phyloP scores from a whole-genome alignment of 2,797 vertebrate species.

The Geotrypetes seraphini region DNA sequence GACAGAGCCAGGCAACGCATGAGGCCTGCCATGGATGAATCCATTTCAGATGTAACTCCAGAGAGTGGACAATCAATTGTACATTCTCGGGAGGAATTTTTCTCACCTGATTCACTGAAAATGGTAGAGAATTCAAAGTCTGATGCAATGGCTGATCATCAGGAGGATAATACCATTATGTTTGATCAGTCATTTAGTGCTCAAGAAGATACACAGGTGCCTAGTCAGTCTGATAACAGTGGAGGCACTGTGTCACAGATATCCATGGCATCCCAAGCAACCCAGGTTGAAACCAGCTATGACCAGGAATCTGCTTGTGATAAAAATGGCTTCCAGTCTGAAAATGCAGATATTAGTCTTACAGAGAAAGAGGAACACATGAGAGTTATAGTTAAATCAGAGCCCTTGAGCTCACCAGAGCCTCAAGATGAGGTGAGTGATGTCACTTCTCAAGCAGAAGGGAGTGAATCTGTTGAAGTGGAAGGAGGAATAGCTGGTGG shows the following conservation, averaged over 20 bases:
- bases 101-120: constrained; percentile 81
- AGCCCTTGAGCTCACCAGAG: constrained; percentile 88
- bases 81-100: constrained; percentile 63
- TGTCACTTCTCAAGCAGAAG: constrained; percentile 82
- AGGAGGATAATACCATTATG: constrained; percentile 48
- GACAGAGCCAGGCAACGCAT: constrained; percentile 76
- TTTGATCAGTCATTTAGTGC: constrained; percentile 51
- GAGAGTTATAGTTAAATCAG: constrained; percentile 85
- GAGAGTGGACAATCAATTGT: constrained; percentile 47
- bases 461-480: constrained; percentile 78
- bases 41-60: constrained; percentile 40
- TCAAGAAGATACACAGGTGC: constrained; percentile 88
- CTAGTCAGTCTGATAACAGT: constrained; percentile 85
- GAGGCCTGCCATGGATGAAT: constrained; percentile 58
- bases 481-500: constrained; percentile 58
- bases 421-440: constrained; percentile 83
- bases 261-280: constrained; percentile 50
- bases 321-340: constrained; percentile 50
- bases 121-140: constrained; percentile 57
- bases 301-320: constrained; percentile 45
- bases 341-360: constrained; percentile 48
- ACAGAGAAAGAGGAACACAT: constrained; percentile 65
- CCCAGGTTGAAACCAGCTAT: constrained; percentile 50
- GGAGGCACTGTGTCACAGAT: constrained; percentile 56
- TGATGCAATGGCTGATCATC: constrained; percentile 34